phyloP scores from a whole-genome alignment of 1,140 invertebrate genomes.

The Maconellicoccus hirsutus region DNA sequence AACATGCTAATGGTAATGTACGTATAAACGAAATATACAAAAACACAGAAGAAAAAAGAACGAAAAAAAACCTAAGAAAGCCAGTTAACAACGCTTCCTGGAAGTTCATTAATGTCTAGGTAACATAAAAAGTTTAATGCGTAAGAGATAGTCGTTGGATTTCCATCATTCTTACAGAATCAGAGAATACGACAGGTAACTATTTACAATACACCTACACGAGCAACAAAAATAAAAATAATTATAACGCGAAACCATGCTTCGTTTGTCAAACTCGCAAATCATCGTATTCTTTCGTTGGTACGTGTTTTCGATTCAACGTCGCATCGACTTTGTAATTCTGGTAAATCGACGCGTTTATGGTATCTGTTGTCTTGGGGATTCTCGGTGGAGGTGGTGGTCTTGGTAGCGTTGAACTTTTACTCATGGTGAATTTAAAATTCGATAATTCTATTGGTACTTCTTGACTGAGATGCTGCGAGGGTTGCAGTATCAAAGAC shows the following conservation, averaged over 20 bases:
- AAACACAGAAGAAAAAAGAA: background rate
- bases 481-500: background rate
- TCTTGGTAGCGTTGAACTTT: slow-evolving; percentile 11
- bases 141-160: background rate
- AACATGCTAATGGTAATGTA: background rate
- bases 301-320: background rate
- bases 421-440: background rate
- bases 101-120: background rate
- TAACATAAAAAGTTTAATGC: background rate
- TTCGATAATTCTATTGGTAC: slow-evolving; percentile 17
- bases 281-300: background rate
- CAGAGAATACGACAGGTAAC: background rate
- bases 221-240: background rate
- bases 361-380: background rate
- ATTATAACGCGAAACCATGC: background rate
- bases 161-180: background rate
- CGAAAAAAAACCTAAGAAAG: background rate
- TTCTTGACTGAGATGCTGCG: background rate
- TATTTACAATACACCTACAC: background rate
- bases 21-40: background rate
- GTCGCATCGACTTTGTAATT: background rate
- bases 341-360: background rate
- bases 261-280: background rate
- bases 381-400: slow-evolving; percentile 1
- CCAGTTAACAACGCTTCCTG: background rate